Conservation (phyloP, 1,140 invertebrate genomes). For the Sarcophaga peregrina region DNA sequence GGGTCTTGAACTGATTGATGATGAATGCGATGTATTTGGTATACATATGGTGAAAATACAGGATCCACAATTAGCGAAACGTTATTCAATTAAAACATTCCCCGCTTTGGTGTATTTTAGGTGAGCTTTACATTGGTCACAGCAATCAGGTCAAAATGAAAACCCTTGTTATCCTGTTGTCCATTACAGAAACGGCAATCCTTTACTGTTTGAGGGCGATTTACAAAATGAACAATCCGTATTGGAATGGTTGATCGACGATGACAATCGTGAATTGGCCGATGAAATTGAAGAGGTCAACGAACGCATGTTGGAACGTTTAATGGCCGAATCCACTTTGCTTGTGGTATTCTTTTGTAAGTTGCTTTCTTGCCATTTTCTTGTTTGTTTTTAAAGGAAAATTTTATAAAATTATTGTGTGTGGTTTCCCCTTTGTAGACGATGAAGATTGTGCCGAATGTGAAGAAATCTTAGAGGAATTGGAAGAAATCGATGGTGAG, state of each 20-base stretch:
- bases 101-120: slow-evolving; percentile 92
- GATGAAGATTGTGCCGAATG: slow-evolving; percentile 93
- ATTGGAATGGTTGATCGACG: slow-evolving; percentile 92
- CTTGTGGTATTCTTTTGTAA: slow-evolving; percentile 94
- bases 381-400: neutral
- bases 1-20: slow-evolving; percentile 90
- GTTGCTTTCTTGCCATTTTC: slow-evolving; percentile 60
- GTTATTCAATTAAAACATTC: slow-evolving; percentile 95
- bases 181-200: slow-evolving; percentile 83
- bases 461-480: slow-evolving; percentile 84
- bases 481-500: slow-evolving; percentile 94
- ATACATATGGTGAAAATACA: slow-evolving; percentile 96
- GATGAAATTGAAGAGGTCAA: slow-evolving; percentile 96
- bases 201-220: slow-evolving; percentile 91
- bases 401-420: neutral
- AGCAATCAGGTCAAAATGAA: too few relatives aligned
- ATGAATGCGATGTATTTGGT: slow-evolving; percentile 92
- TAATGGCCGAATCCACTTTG: slow-evolving; percentile 88
- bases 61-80: slow-evolving; percentile 88
- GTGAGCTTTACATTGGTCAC: too few relatives aligned
- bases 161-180: slow-evolving; percentile 10
- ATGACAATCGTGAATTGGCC: slow-evolving; percentile 91
- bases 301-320: slow-evolving; percentile 86
- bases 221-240: slow-evolving; percentile 91
- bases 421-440: slow-evolving; percentile 69